These are phyloP conservation scores for Kryphioiulus occultus DNA, from an alignment of 2,888 invertebrate species.

Conservation along the genomic window DNA sequence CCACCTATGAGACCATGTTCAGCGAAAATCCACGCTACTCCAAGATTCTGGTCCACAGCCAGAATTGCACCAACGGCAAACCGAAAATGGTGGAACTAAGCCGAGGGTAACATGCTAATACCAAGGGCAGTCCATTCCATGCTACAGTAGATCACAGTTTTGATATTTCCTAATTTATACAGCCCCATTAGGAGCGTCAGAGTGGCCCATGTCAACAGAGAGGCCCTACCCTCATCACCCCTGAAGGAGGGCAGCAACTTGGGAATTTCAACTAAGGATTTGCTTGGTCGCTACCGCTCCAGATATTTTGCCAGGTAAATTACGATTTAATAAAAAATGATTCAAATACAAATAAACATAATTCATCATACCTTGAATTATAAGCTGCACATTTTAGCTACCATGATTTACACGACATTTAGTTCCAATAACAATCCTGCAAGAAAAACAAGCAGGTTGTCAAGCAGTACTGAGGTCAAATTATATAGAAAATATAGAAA, in stretches of 20 bases:
- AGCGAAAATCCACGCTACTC: conserved; percentile 62
- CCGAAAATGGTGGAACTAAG: conserved; percentile 7
- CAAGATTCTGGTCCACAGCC: conserved; percentile 3
- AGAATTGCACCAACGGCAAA: conserved; percentile 12
- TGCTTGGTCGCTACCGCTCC: conserved; percentile 45
- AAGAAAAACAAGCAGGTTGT: too few relatives aligned
- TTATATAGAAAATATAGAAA: too few relatives aligned
- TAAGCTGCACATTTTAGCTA: too few relatives aligned
- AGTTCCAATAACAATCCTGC: too few relatives aligned
- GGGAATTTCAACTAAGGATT: conserved; percentile 39
- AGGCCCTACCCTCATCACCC: neutral
- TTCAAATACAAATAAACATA: neutral
- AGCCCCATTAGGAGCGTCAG: conserved; percentile 44
- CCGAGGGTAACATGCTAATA: neutral
- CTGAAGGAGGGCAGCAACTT: neutral
- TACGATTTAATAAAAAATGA: neutral
- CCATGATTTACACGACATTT: too few relatives aligned
- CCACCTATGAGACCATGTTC: conserved; percentile 69
- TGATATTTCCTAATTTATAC: neutral
- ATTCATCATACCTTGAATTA: too few relatives aligned
- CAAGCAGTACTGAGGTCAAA: too few relatives aligned
- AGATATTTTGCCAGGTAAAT: conserved; percentile 50
- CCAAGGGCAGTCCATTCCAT: neutral
- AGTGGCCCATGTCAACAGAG: conserved; percentile 14
- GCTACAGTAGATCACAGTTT: neutral